These are phyloP conservation scores for Halisarca cf. caerulea DNA, from an alignment of 37 sponge, comb jelly and placozoan genomes.

Conservation along the genomic window DNA sequence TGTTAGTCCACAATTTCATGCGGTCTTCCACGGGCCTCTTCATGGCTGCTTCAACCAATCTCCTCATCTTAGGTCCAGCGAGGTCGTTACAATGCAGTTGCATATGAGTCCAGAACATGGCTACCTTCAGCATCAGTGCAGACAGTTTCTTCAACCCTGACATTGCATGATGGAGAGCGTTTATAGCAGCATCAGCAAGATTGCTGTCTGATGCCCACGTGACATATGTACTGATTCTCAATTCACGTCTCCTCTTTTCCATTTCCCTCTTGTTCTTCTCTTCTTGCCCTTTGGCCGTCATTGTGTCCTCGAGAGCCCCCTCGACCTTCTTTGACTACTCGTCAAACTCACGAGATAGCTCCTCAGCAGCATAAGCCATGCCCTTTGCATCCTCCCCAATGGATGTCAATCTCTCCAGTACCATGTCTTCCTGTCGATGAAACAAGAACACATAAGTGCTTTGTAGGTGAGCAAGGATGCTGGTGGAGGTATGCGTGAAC, in stretches of 20 bases:
- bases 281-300: neutral
- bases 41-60: slow-evolving; percentile 4
- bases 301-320: neutral
- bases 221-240: too few species aligned
- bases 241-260: neutral
- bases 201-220: too few species aligned
- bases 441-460: too few species aligned
- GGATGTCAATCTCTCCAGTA: too few species aligned
- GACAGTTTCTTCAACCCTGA: slow-evolving; percentile 34
- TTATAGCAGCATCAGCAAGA: neutral
- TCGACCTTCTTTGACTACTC: slow-evolving; percentile 9
- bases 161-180: slow-evolving; percentile 24
- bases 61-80: neutral
- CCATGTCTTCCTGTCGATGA: too few species aligned
- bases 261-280: too few species aligned
- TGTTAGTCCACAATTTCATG: slow-evolving; percentile 20
- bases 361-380: too few species aligned
- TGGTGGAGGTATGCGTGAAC: too few species aligned
- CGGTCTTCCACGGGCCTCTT: slow-evolving; percentile 12
- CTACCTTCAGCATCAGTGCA: slow-evolving; percentile 34
- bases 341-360: too few species aligned
- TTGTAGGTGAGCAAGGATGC: too few species aligned
- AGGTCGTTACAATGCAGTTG: slow-evolving; percentile 32
- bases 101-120: slow-evolving; percentile 40
- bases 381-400: too few species aligned